These are phyloP conservation scores for Cotesia chilonis DNA, from an alignment of 1,140 invertebrate genomes.

Conservation along the genomic window DNA sequence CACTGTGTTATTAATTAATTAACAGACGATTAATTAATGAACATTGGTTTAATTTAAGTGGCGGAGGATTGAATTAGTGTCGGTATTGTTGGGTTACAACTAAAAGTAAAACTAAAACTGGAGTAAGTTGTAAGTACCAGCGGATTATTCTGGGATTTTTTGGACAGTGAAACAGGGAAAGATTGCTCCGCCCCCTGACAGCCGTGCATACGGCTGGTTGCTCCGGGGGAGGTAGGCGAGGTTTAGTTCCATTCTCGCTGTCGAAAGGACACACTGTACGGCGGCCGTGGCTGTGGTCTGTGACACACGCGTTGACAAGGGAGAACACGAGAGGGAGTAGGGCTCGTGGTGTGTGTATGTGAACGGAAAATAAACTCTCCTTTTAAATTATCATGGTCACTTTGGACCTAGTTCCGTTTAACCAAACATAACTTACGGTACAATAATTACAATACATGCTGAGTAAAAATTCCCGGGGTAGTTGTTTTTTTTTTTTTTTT, in stretches of 20 bases:
- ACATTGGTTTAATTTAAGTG: too few relatives aligned
- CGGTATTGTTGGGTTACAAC: too few relatives aligned
- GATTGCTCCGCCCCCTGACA: slow-evolving; percentile 31
- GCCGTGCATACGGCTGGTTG: slow-evolving; percentile 32
- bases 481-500: too few relatives aligned
- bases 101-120: background rate
- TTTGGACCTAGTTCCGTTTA: too few relatives aligned
- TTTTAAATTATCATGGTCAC: too few relatives aligned
- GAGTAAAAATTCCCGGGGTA: too few relatives aligned
- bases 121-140: background rate
- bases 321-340: background rate
- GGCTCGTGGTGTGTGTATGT: background rate
- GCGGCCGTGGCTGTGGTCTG: slow-evolving; percentile 14
- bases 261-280: slow-evolving; percentile 23
- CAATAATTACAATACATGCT: too few relatives aligned
- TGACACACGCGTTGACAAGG: slow-evolving; percentile 15
- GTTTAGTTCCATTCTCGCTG: slow-evolving; percentile 35
- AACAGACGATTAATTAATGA: too few relatives aligned
- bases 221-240: slow-evolving; percentile 36
- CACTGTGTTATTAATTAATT: too few relatives aligned
- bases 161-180: slow-evolving; percentile 1
- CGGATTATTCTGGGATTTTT: background rate
- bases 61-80: too few relatives aligned
- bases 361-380: too few relatives aligned
- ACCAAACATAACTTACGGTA: too few relatives aligned